Conservation (phyloP, 1,140 invertebrate species). For the Drosophila parvula region DNA sequence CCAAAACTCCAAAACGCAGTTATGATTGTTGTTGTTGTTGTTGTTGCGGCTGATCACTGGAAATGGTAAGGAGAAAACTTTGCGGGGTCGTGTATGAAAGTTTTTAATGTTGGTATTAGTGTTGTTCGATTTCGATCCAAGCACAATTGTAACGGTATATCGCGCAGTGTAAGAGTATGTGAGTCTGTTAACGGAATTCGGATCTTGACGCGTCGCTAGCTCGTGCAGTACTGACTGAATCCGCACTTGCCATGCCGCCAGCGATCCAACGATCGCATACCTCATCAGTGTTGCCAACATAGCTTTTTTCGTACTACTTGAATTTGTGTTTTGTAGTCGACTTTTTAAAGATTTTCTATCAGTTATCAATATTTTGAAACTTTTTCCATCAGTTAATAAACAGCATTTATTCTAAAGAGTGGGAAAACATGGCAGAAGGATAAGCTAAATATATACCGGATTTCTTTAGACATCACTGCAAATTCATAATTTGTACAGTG, state of each 20-base stretch:
- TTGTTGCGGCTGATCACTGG: slow-evolving; percentile 14
- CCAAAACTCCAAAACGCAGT: slow-evolving; percentile 71
- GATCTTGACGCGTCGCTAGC: slow-evolving; percentile 33
- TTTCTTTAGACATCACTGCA: background rate
- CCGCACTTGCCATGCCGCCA: slow-evolving; percentile 34
- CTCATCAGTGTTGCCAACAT: background rate
- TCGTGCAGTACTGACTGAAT: slow-evolving; percentile 22
- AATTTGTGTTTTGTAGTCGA: too few species aligned
- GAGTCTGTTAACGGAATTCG: slow-evolving; percentile 24
- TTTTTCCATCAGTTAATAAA: background rate
- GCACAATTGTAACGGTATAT: slow-evolving; percentile 30
- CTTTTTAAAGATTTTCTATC: background rate
- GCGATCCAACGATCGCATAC: background rate
- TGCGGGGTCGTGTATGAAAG: slow-evolving; percentile 24
- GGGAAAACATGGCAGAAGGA: too few species aligned
- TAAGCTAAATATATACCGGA: too few species aligned
- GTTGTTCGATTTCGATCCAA: slow-evolving; percentile 36
- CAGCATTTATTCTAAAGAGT: background rate
- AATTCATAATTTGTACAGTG: background rate
- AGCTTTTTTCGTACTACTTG: background rate
- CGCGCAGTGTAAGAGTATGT: slow-evolving; percentile 22
- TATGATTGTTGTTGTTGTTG: slow-evolving; percentile 23
- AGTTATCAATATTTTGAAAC: too few species aligned
- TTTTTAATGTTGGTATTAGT: slow-evolving; percentile 20
- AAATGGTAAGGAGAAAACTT: slow-evolving; percentile 59